phyloP scores from a whole-genome alignment of 2,888 invertebrate genomes.

The Trichopria drosophilae region DNA sequence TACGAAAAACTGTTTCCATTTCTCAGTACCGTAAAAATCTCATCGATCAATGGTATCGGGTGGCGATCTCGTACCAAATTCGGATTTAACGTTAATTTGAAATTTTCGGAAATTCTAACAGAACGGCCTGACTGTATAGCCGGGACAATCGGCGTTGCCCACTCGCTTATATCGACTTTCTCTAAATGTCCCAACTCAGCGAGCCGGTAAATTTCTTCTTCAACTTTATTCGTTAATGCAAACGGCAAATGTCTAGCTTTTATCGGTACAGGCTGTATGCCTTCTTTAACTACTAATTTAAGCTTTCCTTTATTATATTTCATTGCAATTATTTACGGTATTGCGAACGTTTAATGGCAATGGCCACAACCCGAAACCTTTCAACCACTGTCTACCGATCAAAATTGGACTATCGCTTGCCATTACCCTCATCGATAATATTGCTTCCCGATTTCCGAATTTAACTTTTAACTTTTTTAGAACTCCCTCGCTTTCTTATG shows the following conservation, averaged over 20 bases:
- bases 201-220: slow-evolving; percentile 21
- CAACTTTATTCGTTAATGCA: slow-evolving; percentile 27
- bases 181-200: slow-evolving; percentile 33
- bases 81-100: slow-evolving; percentile 42
- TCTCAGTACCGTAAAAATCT: slow-evolving; percentile 36
- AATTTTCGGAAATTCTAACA: slow-evolving; percentile 41
- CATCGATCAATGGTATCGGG: slow-evolving; percentile 37
- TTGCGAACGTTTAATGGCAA: slow-evolving; percentile 10
- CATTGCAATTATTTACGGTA: not conserved
- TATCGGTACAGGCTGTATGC: slow-evolving; percentile 32
- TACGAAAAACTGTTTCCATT: slow-evolving; percentile 40
- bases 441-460: slow-evolving; percentile 19
- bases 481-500: slow-evolving; percentile 14
- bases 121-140: slow-evolving; percentile 37
- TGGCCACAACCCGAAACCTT: slow-evolving; percentile 33
- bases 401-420: slow-evolving; percentile 34
- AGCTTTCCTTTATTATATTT: slow-evolving; percentile 26
- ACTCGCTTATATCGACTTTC: slow-evolving; percentile 38
- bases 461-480: slow-evolving; percentile 25
- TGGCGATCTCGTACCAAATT: slow-evolving; percentile 35
- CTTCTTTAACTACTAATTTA: slow-evolving; percentile 29
- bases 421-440: slow-evolving; percentile 17
- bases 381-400: slow-evolving; percentile 38
- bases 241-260: slow-evolving; percentile 39
- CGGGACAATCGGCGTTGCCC: slow-evolving; percentile 48